A percentile compares a stretch with the other conserved stretches of the same genome.
phyloP scores from a whole-genome alignment of 2,113 vertebrate species.

The Chascanopsetta lugubris region DNA sequence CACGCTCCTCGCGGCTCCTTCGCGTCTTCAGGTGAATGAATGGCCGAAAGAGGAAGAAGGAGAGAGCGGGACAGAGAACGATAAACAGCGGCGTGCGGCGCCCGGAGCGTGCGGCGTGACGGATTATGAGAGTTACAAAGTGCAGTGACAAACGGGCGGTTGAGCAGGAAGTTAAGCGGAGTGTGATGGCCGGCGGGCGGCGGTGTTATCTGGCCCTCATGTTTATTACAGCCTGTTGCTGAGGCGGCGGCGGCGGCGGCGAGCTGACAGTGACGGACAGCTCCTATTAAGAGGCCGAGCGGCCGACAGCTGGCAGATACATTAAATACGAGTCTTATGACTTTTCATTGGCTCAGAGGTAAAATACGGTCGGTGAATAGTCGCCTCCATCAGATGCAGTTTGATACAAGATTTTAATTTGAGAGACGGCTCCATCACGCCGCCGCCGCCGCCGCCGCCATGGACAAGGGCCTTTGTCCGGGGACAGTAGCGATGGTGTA shows the following conservation, averaged over 20 bases:
- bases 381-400: constrained; percentile 92
- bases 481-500: constrained; percentile 89
- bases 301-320: constrained; percentile 97
- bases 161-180: constrained; percentile 87
- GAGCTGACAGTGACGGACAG: constrained; percentile 95
- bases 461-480: constrained; percentile 83
- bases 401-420: constrained; percentile 99
- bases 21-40: constrained; percentile 4
- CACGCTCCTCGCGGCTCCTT: neutral
- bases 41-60: constrained; percentile 13
- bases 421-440: constrained; percentile 90
- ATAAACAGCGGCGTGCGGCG: neutral
- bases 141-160: constrained; percentile 86
- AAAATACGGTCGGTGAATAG: constrained; percentile 97
- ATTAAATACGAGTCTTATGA: constrained; percentile 98
- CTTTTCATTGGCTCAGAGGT: constrained; percentile 93
- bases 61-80: too few relatives aligned
- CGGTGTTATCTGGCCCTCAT: constrained; percentile 87
- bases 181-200: constrained; percentile 79
- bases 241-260: constrained; percentile 85
- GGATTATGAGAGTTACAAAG: constrained; percentile 84
- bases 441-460: too few relatives aligned
- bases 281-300: constrained; percentile 93
- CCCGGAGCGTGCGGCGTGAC: constrained; percentile 19
- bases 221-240: constrained; percentile 95